Evolutionary conservation across 2,888 invertebrate species (phyloP).

Genomic region (Pachydiplax longipennis): DNA sequence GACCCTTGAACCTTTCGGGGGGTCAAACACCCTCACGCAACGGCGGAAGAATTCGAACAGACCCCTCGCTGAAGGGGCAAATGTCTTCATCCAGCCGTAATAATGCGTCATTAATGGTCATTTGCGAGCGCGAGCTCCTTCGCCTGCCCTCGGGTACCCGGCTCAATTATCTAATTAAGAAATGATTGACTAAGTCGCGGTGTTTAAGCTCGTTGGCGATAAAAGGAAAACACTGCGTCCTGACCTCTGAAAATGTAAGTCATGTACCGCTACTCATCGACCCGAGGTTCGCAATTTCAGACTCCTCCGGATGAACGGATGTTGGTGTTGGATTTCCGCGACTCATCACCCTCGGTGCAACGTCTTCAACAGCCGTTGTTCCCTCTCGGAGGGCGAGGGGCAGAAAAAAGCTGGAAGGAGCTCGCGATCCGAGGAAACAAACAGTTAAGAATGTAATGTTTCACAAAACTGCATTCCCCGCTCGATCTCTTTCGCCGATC

Average conservation of each 20-base stretch:
- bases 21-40: neutral
- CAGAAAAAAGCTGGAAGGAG: neutral
- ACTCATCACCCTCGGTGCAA: neutral
- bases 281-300: neutral
- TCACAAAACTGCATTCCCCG: neutral
- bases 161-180: neutral
- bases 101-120: neutral
- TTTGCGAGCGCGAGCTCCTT: neutral
- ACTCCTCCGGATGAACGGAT: neutral
- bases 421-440: neutral
- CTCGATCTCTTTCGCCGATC: neutral
- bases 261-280: neutral
- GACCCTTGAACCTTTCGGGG: neutral
- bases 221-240: neutral
- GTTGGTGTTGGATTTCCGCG: neutral
- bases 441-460: neutral
- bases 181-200: neutral
- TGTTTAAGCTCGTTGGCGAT: neutral
- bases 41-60: neutral
- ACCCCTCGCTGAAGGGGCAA: neutral
- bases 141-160: neutral
- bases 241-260: neutral
- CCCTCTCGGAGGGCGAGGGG: neutral
- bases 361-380: neutral
- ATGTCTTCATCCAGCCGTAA: neutral